A percentile compares a stretch with the other conserved stretches of the same genome.
Conservation (phyloP, 2,113 vertebrate genomes). For the Trematomus loennbergii region DNA sequence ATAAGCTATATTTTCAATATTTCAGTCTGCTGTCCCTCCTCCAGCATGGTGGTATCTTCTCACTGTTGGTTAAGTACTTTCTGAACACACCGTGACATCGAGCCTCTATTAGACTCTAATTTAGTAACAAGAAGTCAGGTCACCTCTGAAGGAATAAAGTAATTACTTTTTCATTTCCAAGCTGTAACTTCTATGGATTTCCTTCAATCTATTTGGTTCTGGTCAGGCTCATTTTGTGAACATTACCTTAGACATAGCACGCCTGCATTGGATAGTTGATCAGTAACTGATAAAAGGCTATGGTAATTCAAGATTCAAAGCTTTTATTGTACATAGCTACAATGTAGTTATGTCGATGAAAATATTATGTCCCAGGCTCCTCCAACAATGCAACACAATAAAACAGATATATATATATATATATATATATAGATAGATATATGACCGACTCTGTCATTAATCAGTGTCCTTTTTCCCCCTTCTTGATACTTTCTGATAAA, state of each 20-base stretch:
- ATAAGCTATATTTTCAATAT: neutral
- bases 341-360: too few relatives aligned
- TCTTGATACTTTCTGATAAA: neutral
- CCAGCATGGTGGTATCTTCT: neutral
- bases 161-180: conserved; percentile 32
- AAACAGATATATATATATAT: too few relatives aligned
- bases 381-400: too few relatives aligned
- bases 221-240: conserved; percentile 29
- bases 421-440: too few relatives aligned
- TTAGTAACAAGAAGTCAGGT: conserved; percentile 31
- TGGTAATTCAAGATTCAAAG: neutral
- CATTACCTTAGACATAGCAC: conserved; percentile 10
- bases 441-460: conserved; percentile 22
- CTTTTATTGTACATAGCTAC: too few relatives aligned
- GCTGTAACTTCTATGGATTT: conserved; percentile 31
- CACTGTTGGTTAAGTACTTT: conserved; percentile 1
- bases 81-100: conserved; percentile 8
- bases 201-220: conserved; percentile 29
- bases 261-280: conserved; percentile 3
- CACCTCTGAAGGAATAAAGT: conserved; percentile 45
- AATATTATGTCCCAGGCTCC: too few relatives aligned
- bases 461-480: conserved; percentile 17
- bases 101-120: conserved; percentile 38
- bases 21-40: conserved; percentile 11
- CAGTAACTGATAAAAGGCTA: neutral